A percentile compares a stretch with the other conserved stretches of the same genome.
phyloP scores from a whole-genome alignment of 2,113 vertebrate genomes.

The Tyto alba region DNA sequence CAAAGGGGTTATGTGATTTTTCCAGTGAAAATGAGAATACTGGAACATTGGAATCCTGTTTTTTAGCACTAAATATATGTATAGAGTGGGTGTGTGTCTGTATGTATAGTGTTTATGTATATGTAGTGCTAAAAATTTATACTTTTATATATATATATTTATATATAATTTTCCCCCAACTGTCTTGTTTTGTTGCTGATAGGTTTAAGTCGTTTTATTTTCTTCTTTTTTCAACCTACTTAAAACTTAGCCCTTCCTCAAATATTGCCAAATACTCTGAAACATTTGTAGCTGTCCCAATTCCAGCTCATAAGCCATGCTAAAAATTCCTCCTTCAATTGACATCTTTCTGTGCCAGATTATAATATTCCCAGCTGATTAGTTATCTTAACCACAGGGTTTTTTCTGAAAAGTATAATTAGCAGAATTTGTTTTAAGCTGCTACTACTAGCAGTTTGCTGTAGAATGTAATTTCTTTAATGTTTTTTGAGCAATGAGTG shows the following conservation, averaged over 20 bases:
- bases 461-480: conserved; percentile 18
- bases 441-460: background rate
- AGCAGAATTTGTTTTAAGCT: conserved; percentile 26
- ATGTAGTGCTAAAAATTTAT: background rate
- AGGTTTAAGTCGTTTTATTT: background rate
- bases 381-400: background rate
- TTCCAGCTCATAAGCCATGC: conserved; percentile 17
- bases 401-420: conserved; percentile 33
- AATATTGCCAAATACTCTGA: background rate
- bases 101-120: background rate
- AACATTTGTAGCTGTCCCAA: conserved; percentile 31
- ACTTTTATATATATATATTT: background rate
- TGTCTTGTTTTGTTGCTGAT: background rate
- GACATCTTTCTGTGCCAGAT: conserved; percentile 40
- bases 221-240: background rate
- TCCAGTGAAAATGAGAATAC: background rate
- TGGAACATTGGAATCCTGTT: background rate
- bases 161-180: too few relatives aligned
- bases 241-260: background rate
- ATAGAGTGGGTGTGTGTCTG: background rate
- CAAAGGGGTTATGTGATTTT: background rate
- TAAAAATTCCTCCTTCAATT: conserved; percentile 37
- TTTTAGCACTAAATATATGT: background rate
- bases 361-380: conserved; percentile 44
- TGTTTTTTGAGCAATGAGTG: background rate